Percentiles rank a stretch among this genome's conserved stretches.
These are phyloP conservation scores for Neosilurus hyrtlii DNA, from an alignment of 2,797 vertebrate genomes.

Conservation along the genomic window DNA sequence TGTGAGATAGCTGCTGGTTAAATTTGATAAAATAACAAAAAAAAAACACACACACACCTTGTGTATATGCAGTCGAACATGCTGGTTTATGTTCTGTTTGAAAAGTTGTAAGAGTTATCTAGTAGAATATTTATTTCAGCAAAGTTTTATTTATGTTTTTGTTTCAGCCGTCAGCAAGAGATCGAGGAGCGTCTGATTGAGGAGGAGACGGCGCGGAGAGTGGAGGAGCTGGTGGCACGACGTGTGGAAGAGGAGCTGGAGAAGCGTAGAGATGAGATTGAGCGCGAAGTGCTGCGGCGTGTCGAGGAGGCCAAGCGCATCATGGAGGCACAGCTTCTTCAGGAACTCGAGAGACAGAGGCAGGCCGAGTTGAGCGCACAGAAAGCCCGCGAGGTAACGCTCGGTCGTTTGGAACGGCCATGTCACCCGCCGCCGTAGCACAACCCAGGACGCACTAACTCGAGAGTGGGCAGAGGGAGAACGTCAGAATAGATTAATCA, in stretches of 20 bases:
- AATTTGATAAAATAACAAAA: background rate
- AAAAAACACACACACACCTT: background rate
- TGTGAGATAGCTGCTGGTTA: background rate
- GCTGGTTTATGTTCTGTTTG: background rate
- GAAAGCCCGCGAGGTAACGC: constrained; percentile 99
- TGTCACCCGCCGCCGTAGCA: constrained; percentile 39
- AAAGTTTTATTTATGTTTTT: background rate
- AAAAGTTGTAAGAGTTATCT: background rate
- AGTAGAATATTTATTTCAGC: background rate
- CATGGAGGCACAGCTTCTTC: constrained; percentile 99
- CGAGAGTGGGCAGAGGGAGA: constrained; percentile 20
- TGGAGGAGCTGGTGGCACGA: constrained; percentile 96
- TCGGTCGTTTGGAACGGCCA: constrained; percentile 97
- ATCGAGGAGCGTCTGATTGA: constrained; percentile 99
- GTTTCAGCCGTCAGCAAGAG: constrained; percentile 89
- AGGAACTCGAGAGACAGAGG: constrained; percentile 98
- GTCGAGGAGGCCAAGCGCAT: constrained; percentile 99
- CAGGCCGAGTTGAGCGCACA: constrained; percentile 96
- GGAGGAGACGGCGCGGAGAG: constrained; percentile 96
- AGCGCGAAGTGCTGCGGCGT: constrained; percentile 93
- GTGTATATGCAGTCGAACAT: background rate
- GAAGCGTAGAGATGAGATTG: constrained; percentile 96
- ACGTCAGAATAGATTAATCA: background rate
- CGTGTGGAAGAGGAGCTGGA: constrained; percentile 97
- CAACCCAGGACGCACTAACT: constrained; percentile 35